phyloP scores from a whole-genome alignment of 2,797 vertebrate genomes.

The Pteropus rufus region DNA sequence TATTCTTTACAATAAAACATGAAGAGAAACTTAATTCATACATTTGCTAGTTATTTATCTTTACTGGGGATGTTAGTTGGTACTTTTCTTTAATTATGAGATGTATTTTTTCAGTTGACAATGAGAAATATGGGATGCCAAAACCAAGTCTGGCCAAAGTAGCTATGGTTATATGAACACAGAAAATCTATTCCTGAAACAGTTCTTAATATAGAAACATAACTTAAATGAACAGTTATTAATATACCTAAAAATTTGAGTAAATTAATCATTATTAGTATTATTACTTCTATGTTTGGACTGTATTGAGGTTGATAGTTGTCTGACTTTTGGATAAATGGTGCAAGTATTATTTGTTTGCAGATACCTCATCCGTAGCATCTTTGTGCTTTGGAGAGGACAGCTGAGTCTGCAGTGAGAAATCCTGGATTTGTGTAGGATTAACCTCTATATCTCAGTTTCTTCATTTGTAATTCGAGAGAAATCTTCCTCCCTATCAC shows the following conservation, averaged over 20 bases:
- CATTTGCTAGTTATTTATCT: constrained; percentile 18
- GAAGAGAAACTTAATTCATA: not conserved
- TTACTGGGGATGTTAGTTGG: not conserved
- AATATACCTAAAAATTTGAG: constrained; percentile 21
- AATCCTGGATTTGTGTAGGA: not conserved
- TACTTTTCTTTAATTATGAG: constrained; percentile 42
- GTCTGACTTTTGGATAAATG: not conserved
- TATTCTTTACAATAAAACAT: not conserved
- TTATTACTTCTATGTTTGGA: not conserved
- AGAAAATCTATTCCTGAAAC: constrained; percentile 16
- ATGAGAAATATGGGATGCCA: not conserved
- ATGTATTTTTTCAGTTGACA: not conserved
- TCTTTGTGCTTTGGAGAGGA: not conserved
- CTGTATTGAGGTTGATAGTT: not conserved
- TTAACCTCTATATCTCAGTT: not conserved
- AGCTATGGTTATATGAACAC: constrained; percentile 7
- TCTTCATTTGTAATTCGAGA: not conserved
- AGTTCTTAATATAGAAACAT: constrained; percentile 25
- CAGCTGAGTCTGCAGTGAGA: not conserved
- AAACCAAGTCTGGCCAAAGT: not conserved
- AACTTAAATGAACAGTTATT: constrained; percentile 27
- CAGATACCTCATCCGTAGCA: not conserved
- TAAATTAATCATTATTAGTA: not conserved
- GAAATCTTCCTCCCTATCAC: not conserved
- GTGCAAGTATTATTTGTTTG: not conserved